Percentiles rank a stretch among this genome's conserved stretches.
Evolutionary conservation across 2,113 vertebrate species (phyloP).

Genomic region (Pelodiscus sinensis): DNA sequence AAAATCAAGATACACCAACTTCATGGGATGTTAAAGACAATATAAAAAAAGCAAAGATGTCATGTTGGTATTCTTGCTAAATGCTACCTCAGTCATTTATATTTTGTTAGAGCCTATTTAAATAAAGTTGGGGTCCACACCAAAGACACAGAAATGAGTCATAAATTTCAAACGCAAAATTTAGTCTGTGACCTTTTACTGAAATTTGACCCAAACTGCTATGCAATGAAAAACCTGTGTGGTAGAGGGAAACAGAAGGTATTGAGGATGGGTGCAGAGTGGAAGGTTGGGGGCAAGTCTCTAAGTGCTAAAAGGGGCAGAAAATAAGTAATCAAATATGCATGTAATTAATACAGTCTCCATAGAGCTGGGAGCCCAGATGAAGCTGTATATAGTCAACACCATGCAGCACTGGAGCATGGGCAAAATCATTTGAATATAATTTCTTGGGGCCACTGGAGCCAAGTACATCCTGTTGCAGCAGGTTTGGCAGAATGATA

Average conservation of each 20-base stretch:
- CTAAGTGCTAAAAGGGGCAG: neutral
- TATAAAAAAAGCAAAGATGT: neutral
- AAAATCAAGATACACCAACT: neutral
- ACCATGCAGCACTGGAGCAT: fast-evolving
- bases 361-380: fast-evolving
- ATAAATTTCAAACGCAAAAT: neutral
- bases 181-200: neutral
- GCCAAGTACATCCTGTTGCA: neutral
- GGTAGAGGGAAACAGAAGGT: neutral
- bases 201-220: neutral
- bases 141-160: neutral
- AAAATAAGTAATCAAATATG: fast-evolving
- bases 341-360: fast-evolving
- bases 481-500: neutral
- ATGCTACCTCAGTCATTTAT: neutral
- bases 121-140: neutral
- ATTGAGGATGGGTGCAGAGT: neutral
- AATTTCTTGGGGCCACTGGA: neutral
- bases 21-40: neutral
- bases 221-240: neutral
- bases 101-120: neutral
- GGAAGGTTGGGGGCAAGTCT: neutral
- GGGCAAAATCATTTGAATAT: neutral
- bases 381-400: neutral
- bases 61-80: neutral